phyloP scores from a whole-genome alignment of 2,797 vertebrate genomes.

The Siniperca obscura region DNA sequence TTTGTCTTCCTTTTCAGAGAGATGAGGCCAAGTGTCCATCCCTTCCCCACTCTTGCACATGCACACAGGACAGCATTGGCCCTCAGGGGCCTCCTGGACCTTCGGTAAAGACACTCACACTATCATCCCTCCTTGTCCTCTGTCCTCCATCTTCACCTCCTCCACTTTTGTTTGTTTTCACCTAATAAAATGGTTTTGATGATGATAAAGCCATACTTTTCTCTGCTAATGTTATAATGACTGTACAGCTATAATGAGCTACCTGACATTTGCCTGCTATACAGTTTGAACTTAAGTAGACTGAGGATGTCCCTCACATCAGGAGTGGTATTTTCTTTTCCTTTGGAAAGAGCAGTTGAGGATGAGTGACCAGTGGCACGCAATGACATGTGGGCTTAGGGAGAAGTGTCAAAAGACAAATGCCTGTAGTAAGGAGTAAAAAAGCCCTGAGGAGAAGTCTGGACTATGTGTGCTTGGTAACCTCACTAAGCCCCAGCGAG shows the following conservation, averaged over 20 bases:
- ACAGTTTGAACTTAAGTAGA: constrained; percentile 23
- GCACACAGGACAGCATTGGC: constrained; percentile 96
- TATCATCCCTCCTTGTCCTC: constrained; percentile 13
- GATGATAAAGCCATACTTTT: constrained; percentile 64
- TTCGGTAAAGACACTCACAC: constrained; percentile 85
- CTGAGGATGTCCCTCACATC: constrained; percentile 42
- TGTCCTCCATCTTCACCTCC: constrained; percentile 26
- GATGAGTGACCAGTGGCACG: constrained; percentile 63
- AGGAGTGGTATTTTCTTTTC: constrained; percentile 58
- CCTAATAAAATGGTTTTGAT: constrained; percentile 49
- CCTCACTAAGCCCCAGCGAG: constrained; percentile 62
- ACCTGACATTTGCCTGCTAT: constrained; percentile 36
- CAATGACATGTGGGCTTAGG: constrained; percentile 60
- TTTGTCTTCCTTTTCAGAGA: constrained; percentile 86
- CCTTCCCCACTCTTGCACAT: constrained; percentile 97
- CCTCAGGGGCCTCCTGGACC: constrained; percentile 95
- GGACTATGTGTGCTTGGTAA: constrained; percentile 66
- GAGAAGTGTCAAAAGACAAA: constrained; percentile 79
- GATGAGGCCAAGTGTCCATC: constrained; percentile 97
- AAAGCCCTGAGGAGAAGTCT: constrained; percentile 56
- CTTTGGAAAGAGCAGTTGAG: constrained; percentile 57
- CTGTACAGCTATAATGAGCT: constrained; percentile 13
- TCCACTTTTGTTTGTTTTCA: constrained; percentile 28
- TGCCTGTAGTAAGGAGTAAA: constrained; percentile 41
- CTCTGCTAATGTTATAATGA: constrained; percentile 43